Evolutionary conservation across 2,797 vertebrate genomes (phyloP).

Genomic region (Lepilemur ruficaudatus): DNA sequence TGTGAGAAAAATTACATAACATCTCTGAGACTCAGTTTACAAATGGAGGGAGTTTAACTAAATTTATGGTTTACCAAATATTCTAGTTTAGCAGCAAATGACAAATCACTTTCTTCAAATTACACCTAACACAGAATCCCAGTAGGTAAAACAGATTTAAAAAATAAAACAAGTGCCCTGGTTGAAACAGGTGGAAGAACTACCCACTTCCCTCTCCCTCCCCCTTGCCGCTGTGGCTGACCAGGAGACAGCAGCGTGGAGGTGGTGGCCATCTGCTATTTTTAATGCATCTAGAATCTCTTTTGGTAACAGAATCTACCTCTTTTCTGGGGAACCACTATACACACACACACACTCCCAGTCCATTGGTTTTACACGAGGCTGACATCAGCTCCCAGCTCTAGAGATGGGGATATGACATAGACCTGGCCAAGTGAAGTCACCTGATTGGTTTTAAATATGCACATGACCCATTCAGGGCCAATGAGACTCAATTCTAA

Average conservation of each 20-base stretch:
- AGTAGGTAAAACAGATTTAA: background rate
- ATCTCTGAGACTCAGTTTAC: background rate
- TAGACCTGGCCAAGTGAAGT: background rate
- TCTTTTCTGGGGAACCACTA: background rate
- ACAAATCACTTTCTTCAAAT: constrained; percentile 27
- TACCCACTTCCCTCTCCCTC: background rate
- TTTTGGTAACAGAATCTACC: background rate
- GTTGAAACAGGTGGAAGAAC: background rate
- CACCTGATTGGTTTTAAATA: background rate
- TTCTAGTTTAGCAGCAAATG: constrained; percentile 22
- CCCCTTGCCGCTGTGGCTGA: background rate
- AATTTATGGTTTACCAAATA: constrained; percentile 13
- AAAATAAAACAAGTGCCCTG: background rate
- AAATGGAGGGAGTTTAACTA: background rate
- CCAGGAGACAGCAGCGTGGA: background rate
- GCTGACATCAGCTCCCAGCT: background rate
- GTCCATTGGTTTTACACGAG: background rate
- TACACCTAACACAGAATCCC: background rate
- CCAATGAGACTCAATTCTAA: background rate
- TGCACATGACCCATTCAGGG: background rate
- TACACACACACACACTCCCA: background rate
- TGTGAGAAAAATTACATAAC: background rate
- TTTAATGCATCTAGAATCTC: background rate
- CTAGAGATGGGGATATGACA: background rate
- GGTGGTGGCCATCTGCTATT: background rate